Percentiles rank a stretch among this genome's conserved stretches.
These are phyloP conservation scores for Colossoma macropomum DNA, from an alignment of 2,113 vertebrate species.

Conservation along the genomic window DNA sequence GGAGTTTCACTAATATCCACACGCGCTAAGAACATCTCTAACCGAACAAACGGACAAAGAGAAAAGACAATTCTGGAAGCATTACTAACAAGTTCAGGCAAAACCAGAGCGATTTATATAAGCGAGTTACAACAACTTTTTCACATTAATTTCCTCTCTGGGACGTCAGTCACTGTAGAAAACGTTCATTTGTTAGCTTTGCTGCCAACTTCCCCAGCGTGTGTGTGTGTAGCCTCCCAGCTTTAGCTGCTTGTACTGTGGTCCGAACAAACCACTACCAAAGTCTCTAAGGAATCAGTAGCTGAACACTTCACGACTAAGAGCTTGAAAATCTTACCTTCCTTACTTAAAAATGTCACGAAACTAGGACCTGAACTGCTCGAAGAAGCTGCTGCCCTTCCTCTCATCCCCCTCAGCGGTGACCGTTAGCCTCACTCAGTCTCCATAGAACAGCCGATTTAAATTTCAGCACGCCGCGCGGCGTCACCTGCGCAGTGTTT, in stretches of 20 bases:
- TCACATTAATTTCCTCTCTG: neutral
- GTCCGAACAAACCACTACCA: neutral
- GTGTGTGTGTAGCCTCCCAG: neutral
- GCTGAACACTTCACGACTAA: neutral
- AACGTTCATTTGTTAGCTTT: no score
- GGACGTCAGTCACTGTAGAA: neutral
- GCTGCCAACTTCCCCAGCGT: no score
- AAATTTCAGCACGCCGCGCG: constrained; percentile 26
- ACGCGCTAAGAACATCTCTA: neutral
- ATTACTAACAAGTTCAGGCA: neutral
- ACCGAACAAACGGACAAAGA: neutral
- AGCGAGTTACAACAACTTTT: no score
- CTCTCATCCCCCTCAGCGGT: neutral
- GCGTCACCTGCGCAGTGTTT: constrained; percentile 29
- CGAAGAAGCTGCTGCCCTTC: neutral
- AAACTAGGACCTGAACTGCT: neutral
- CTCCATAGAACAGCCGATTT: neutral
- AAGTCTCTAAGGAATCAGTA: constrained; percentile 16
- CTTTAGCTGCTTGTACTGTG: neutral
- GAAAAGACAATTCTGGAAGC: neutral
- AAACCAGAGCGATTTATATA: neutral
- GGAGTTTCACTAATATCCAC: no score
- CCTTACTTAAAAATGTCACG: constrained; percentile 2
- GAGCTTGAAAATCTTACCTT: constrained; percentile 37
- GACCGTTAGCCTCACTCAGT: constrained; percentile 42